These are phyloP conservation scores for Dryococelus australis DNA, from an alignment of 2,888 invertebrate species.

Conservation along the genomic window DNA sequence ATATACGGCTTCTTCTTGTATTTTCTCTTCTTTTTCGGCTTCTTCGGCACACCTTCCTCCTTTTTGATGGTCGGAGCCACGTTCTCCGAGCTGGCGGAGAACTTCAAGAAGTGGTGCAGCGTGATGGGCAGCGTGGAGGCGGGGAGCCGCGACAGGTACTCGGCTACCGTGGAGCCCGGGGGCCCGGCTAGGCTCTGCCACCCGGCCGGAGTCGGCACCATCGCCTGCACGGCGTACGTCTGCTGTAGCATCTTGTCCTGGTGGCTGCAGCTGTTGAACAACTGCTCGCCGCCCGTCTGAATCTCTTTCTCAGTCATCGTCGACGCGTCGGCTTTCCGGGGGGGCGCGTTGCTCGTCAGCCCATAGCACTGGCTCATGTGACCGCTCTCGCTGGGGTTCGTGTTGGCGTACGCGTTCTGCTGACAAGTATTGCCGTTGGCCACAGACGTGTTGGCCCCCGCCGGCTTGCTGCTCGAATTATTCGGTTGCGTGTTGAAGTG, in stretches of 20 bases:
- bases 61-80: conserved; percentile 23
- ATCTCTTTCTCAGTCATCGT: conserved; percentile 41
- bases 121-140: conserved; percentile 42
- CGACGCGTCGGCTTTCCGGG: conserved; percentile 36
- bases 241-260: conserved; percentile 27
- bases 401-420: neutral
- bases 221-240: conserved; percentile 31
- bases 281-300: conserved; percentile 22
- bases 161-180: conserved; percentile 40
- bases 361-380: neutral
- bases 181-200: conserved; percentile 40
- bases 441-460: neutral
- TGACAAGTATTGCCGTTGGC: neutral
- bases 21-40: conserved; percentile 39
- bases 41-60: conserved; percentile 27
- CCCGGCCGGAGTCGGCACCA: conserved; percentile 34
- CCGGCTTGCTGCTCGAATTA: neutral
- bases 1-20: conserved; percentile 40
- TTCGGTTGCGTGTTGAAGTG: neutral
- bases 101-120: conserved; percentile 41
- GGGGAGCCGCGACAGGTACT: conserved; percentile 40
- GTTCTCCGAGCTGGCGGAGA: conserved; percentile 31
- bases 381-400: neutral
- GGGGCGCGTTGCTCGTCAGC: neutral
- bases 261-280: conserved; percentile 26